These are phyloP conservation scores for Drosophila eohydei DNA, from an alignment of 2,888 invertebrate genomes.

Conservation along the genomic window DNA sequence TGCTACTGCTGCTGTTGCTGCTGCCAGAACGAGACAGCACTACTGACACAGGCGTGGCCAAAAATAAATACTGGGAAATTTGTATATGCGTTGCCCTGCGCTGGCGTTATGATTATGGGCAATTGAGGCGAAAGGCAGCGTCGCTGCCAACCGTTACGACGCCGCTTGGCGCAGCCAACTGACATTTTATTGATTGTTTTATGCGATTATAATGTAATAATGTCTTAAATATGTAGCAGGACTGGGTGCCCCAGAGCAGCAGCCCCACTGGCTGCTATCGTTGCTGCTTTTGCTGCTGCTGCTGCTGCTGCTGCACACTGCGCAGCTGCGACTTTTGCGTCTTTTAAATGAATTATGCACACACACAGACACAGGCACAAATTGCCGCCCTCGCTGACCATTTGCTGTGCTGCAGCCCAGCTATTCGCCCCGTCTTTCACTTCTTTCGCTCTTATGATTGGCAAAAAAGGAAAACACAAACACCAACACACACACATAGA, in stretches of 20 bases:
- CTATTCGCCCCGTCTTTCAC: constrained; percentile 17
- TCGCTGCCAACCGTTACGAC: constrained; percentile 23
- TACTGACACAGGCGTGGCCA: constrained; percentile 62
- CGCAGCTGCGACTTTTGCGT: constrained; percentile 72
- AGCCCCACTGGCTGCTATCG: constrained; percentile 15
- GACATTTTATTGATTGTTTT: constrained; percentile 83
- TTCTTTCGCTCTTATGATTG: constrained; percentile 75
- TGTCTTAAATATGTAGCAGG: constrained; percentile 73
- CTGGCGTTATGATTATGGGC: constrained; percentile 67
- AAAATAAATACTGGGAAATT: constrained; percentile 79
- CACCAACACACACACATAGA: constrained; percentile 8
- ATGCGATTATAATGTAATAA: constrained; percentile 82
- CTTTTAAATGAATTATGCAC: constrained; percentile 71
- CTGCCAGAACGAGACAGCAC: constrained; percentile 39
- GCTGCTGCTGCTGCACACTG: constrained; percentile 50
- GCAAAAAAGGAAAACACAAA: constrained; percentile 60
- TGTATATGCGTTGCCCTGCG: constrained; percentile 7
- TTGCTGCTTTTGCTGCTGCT: constrained; percentile 23
- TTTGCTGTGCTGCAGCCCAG: constrained; percentile 53
- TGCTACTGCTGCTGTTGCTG: not conserved
- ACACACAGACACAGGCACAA: constrained; percentile 14
- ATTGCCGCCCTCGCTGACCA: constrained; percentile 61
- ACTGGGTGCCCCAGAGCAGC: constrained; percentile 21
- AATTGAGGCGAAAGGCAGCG: constrained; percentile 51
- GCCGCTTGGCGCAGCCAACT: constrained; percentile 44